Evolutionary conservation across 2,797 vertebrate genomes (phyloP).

Genomic region (Botia kubotai): DNA sequence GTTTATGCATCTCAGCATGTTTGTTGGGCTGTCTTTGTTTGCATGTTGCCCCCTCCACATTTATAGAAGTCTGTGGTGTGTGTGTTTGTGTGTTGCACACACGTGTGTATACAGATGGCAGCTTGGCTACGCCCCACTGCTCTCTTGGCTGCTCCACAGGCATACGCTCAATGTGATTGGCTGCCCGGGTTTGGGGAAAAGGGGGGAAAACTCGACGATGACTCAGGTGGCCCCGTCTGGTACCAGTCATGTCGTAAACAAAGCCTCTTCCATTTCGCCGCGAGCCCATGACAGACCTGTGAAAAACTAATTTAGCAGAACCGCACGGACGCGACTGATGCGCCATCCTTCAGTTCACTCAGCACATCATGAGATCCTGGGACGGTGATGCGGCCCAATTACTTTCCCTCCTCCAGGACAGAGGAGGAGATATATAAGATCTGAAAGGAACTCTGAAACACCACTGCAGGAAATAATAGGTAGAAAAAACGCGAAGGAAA

Average conservation of each 20-base stretch:
- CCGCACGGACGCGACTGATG: constrained; percentile 43
- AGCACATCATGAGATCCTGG: constrained; percentile 23
- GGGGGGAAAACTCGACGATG: constrained; percentile 7
- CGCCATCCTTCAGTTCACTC: constrained; percentile 41
- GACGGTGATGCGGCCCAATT: constrained; percentile 39
- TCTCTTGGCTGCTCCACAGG: constrained; percentile 67
- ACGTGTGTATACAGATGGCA: constrained; percentile 78
- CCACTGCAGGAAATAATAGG: constrained; percentile 35
- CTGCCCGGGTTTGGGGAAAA: constrained; percentile 56
- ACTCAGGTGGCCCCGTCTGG: constrained; percentile 58
- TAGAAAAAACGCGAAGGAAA: constrained; percentile 3
- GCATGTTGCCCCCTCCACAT: constrained; percentile 25
- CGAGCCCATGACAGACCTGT: constrained; percentile 26
- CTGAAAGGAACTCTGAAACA: constrained; percentile 11
- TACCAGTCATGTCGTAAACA: constrained; percentile 50
- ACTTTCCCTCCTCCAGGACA: constrained; percentile 7
- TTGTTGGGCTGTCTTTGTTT: constrained; percentile 49
- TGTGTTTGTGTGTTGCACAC: constrained; percentile 73
- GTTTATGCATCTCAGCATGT: constrained; percentile 1
- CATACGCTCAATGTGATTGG: constrained; percentile 54
- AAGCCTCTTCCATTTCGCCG: constrained; percentile 29
- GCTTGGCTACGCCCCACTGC: constrained; percentile 76
- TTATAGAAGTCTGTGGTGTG: constrained; percentile 49
- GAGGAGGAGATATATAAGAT: constrained; percentile 8
- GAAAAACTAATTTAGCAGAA: constrained; percentile 56